Base-by-base conservation (phyloP, 2,888 invertebrate species). In the Aleiodes testaceus region DNA sequence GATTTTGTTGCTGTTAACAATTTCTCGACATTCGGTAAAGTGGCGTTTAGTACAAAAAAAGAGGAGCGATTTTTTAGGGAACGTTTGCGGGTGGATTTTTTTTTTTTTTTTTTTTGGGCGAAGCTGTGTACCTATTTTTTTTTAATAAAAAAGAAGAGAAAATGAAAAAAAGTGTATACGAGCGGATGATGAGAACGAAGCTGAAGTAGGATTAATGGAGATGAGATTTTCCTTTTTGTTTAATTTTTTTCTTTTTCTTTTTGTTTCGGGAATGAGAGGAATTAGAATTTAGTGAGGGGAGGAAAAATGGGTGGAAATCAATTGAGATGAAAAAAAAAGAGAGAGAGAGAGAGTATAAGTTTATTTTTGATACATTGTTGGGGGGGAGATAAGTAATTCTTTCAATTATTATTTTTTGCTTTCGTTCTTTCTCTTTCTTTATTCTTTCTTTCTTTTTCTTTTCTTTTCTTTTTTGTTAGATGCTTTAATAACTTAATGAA, bases 301-400 rank as follows among this genome's bases (percentile, higher is more conserved):
- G 16, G 66, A 79, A 77, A 66, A 72, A 68, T 66, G 72, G 71
- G 49, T 49, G 16, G 42, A 59, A 75, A 77, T 74, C 74, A 53
- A 75, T 75, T 74, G 74, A 71, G 75, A 71, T 69, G 64, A 70
- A 75, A 26, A 5, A 75, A 76, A 79, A 78, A 76, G n/a, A n/a
- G n/a, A n/a, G n/a, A n/a, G n/a, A 75, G 79, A 83, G 80, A 81
- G 80, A 85, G 79, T 81, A 82, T 84, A 86, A 84, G 85, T 86
- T 86, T 87, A 87, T 87, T 87, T 87, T 87, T 87, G 87, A 86
- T 87, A 87, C 85, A 84, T 85, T 85, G 86, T 86, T 85, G 83
- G 83, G 26, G 61, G 81, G 81, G 82, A 84, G 83, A 81, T 78
- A 79, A 82, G 81, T 81, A 80, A 82, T 81, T 83, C 81, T 85